A percentile compares a stretch with the other conserved stretches of the same genome.
Conservation (phyloP, 2,888 invertebrate species). For the Spatulosminthurus flaviceps region DNA sequence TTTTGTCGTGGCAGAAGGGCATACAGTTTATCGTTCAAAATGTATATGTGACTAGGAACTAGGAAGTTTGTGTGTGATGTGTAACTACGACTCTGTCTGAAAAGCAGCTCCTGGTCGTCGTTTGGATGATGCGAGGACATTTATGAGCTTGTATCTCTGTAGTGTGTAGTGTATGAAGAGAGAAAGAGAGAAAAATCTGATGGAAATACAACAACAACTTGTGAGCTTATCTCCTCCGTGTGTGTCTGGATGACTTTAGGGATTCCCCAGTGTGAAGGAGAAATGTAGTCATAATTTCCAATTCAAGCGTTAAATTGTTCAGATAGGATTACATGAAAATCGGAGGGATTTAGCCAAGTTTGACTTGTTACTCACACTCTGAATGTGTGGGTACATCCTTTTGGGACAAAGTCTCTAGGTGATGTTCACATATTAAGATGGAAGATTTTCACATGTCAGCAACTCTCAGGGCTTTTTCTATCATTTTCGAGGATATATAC, state of each 20-base stretch:
- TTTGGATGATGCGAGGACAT: too few relatives aligned
- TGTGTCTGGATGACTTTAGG: slow-evolving; percentile 14
- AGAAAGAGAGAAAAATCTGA: background rate
- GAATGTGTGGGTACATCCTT: background rate
- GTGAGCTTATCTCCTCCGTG: background rate
- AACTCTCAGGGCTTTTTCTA: background rate
- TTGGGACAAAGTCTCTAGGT: background rate
- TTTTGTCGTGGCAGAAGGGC: too few relatives aligned
- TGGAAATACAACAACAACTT: background rate
- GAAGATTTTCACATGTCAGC: background rate
- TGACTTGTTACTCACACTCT: background rate
- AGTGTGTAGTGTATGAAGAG: background rate
- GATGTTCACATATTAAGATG: slow-evolving; percentile 14
- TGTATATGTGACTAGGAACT: too few relatives aligned
- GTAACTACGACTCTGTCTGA: too few relatives aligned
- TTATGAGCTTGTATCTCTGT: too few relatives aligned
- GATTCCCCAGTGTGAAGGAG: slow-evolving; percentile 16
- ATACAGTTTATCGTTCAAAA: too few relatives aligned
- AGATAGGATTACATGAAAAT: slow-evolving; percentile 41
- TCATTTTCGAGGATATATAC: background rate
- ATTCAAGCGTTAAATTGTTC: slow-evolving; percentile 41
- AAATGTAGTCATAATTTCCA: slow-evolving; percentile 30
- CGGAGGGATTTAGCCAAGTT: slow-evolving; percentile 13
- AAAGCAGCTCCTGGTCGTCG: too few relatives aligned
- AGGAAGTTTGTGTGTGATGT: too few relatives aligned